Conservation (phyloP, 2,888 invertebrate genomes). For the Trachelus tabidus region DNA sequence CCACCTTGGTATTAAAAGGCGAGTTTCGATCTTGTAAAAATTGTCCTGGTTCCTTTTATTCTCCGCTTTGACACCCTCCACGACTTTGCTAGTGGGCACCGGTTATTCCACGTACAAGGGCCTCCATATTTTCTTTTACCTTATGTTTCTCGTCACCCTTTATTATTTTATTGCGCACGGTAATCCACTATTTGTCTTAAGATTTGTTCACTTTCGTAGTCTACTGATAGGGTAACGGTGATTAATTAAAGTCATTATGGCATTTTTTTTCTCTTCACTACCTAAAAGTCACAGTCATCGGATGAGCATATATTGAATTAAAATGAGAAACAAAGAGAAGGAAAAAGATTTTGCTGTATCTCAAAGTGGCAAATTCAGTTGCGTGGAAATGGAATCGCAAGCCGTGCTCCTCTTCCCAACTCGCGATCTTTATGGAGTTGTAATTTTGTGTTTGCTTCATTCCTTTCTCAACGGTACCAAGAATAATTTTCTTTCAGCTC, state of each 20-base stretch:
- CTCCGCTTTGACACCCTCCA: not conserved
- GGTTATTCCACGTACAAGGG: not conserved
- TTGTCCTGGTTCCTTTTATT: not conserved
- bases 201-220: not conserved
- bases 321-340: not conserved
- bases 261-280: slow-evolving; percentile 31
- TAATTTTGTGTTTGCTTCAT: not conserved
- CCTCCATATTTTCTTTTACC: not conserved
- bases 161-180: not conserved
- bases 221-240: not conserved
- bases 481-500: not conserved
- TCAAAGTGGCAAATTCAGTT: not conserved
- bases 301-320: slow-evolving; percentile 43
- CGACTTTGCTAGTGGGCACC: not conserved
- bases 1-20: not conserved
- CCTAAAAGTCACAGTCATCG: slow-evolving; percentile 55
- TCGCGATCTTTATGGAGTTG: not conserved
- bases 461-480: not conserved
- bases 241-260: not conserved
- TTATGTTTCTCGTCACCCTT: not conserved
- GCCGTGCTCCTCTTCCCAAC: not conserved
- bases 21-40: not conserved
- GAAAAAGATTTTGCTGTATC: not conserved
- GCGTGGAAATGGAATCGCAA: not conserved
- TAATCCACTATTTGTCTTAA: not conserved